Evolutionary conservation across 2,888 invertebrate species (phyloP).

Genomic region (Seladonia tumulorum): DNA sequence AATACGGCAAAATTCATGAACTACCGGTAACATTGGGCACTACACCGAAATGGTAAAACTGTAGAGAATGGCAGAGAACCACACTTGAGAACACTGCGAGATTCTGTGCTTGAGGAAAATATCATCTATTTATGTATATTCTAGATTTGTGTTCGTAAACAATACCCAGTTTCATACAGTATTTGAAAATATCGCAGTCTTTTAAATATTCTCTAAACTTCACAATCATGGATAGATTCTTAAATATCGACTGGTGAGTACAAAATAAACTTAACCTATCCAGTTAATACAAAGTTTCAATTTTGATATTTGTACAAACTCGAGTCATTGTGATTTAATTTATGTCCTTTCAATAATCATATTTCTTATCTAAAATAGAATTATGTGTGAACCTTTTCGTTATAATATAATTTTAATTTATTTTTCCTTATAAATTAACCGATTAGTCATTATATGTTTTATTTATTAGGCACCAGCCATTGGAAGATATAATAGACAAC

Average conservation of each 20-base stretch:
- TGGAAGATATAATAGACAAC: conserved; percentile 78
- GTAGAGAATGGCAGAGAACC: too few species aligned
- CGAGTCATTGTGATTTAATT: not conserved
- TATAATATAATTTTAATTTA: not conserved
- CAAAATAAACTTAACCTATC: not conserved
- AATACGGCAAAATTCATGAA: too few species aligned
- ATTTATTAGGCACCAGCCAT: conserved; percentile 72
- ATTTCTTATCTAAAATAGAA: not conserved
- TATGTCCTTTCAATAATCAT: not conserved
- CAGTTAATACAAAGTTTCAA: not conserved
- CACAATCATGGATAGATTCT: conserved; percentile 76
- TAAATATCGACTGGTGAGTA: conserved; percentile 75
- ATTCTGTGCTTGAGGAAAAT: too few species aligned
- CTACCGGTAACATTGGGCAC: too few species aligned
- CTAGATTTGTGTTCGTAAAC: too few species aligned
- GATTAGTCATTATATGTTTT: not conserved
- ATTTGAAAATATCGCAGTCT: conserved; percentile 12
- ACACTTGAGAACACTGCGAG: too few species aligned
- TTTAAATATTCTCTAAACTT: not conserved
- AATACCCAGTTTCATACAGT: not conserved
- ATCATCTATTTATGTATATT: too few species aligned
- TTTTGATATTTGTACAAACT: not conserved
- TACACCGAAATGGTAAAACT: too few species aligned
- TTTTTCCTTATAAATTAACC: not conserved
- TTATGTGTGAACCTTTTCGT: not conserved